Conservation (phyloP, 2,888 invertebrate species). For the Fissipunctia ypsillon region DNA sequence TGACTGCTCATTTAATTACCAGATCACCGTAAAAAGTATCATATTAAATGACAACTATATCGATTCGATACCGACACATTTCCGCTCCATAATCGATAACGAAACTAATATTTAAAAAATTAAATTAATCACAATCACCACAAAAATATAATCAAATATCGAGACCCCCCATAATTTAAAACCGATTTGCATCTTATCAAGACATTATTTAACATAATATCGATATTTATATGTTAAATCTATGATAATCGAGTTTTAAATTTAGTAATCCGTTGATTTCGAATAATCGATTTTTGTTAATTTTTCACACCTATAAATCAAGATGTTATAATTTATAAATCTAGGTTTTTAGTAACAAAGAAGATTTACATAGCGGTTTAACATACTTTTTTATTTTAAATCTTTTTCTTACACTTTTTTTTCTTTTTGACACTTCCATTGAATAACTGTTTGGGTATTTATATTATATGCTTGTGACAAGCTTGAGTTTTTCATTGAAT, state of each 20-base stretch:
- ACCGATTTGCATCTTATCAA: constrained; percentile 75
- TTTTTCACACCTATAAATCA: constrained; percentile 63
- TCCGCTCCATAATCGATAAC: constrained; percentile 56
- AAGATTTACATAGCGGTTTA: constrained; percentile 29
- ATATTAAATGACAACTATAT: constrained; percentile 51
- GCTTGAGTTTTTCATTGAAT: not conserved
- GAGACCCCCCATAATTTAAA: constrained; percentile 70
- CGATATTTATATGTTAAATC: constrained; percentile 74
- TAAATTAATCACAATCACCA: constrained; percentile 60
- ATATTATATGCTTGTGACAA: too few species aligned
- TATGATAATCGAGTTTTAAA: constrained; percentile 58
- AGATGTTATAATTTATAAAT: constrained; percentile 27
- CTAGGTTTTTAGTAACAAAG: constrained; percentile 23
- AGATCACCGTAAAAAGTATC: constrained; percentile 24
- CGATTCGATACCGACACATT: constrained; percentile 39
- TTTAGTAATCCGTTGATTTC: constrained; percentile 53
- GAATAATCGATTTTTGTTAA: constrained; percentile 57
- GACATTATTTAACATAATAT: constrained; percentile 74
- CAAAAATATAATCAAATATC: constrained; percentile 67
- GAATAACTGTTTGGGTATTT: not conserved
- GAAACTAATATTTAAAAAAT: too few species aligned
- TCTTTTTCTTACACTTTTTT: constrained; percentile 9
- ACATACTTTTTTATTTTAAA: constrained; percentile 20
- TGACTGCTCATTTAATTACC: constrained; percentile 36
- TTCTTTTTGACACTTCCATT: constrained; percentile 14